Base-by-base conservation (phyloP, 2,888 invertebrate species). In the Apodemia hepburni region DNA sequence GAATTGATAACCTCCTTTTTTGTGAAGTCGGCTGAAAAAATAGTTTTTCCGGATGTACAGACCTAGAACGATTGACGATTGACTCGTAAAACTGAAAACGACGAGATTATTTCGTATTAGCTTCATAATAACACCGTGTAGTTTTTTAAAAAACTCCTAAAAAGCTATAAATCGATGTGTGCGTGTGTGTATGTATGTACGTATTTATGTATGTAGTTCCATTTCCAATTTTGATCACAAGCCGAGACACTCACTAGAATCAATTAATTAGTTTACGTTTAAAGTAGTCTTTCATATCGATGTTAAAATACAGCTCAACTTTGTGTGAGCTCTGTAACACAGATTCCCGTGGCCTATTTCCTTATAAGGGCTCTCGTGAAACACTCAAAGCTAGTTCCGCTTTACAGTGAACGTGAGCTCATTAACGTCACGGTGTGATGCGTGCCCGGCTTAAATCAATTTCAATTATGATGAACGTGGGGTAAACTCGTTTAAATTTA, bases 291-390 rank as follows among this genome's bases (percentile, higher is more conserved):
- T 9, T 29, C 7, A 58, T 17, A 35, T 35, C 27, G 42, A 45
- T 45, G 22, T 45, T 42, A 18, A 59, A 27, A 27, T 6, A 38
- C 12, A 59, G 27, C 59, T 18, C 38, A 59, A 45, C 42, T 38
- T 27, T 58, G 35, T 38, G 42, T 15, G 15, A 42, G 59, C 12
- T 59, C 42, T 59, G 42, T 45, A 59, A 38, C 59, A 59, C 38
- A 59, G 38, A 67, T 67, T 65, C 66, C 65, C 62, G 68, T 68
- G 68, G 63, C 68, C 68, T 67, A 68, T 68, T 68, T 68, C 64
- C 58, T 61, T 27, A 60, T 58, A 49, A 68, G 68, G 38, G 64
- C 63, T 49, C 68, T 68, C 62, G 61, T 49, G 60, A 47, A 35
- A 51, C 66, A 68, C 68, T 66, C 35, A 59, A 64, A 61, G 64